These are phyloP conservation scores for Monochamus saltuarius DNA, from an alignment of 1,140 invertebrate species.

Conservation along the genomic window DNA sequence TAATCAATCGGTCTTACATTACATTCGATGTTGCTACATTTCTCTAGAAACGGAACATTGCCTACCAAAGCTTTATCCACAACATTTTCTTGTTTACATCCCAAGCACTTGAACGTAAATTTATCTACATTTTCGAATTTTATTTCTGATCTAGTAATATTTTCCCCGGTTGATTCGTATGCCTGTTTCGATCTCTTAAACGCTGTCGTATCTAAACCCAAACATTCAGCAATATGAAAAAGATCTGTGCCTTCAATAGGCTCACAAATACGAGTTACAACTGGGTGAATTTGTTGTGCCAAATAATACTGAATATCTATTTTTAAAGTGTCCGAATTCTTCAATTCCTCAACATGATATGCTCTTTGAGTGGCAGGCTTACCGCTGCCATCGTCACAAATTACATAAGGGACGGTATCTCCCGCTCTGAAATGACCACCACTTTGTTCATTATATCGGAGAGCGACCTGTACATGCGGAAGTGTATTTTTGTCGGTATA, in stretches of 20 bases:
- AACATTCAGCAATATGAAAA: slow-evolving; percentile 82
- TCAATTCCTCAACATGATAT: slow-evolving; percentile 90
- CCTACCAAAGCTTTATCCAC: slow-evolving; percentile 56
- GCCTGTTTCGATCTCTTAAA: slow-evolving; percentile 49
- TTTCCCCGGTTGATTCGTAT: slow-evolving; percentile 47
- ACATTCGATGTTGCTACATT: slow-evolving; percentile 70
- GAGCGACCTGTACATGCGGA: slow-evolving; percentile 91
- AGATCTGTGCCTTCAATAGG: slow-evolving; percentile 94
- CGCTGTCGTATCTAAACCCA: slow-evolving; percentile 69
- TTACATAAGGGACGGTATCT: slow-evolving; percentile 94
- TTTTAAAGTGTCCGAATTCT: slow-evolving; percentile 68
- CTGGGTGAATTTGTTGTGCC: slow-evolving; percentile 88
- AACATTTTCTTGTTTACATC: slow-evolving; percentile 62
- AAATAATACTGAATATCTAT: slow-evolving; percentile 85
- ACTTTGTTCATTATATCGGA: slow-evolving; percentile 78
- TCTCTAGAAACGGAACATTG: slow-evolving; percentile 58
- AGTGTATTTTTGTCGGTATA: slow-evolving; percentile 84
- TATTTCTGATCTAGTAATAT: slow-evolving; percentile 59
- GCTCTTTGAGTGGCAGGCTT: slow-evolving; percentile 86
- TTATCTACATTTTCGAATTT: slow-evolving; percentile 76
- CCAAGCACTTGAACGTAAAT: slow-evolving; percentile 64
- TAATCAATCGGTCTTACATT: slow-evolving; percentile 62
- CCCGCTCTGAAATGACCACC: slow-evolving; percentile 85
- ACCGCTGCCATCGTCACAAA: slow-evolving; percentile 86
- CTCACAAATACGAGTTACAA: slow-evolving; percentile 90